Evolutionary conservation across 2,113 vertebrate species (phyloP), one percentile per base, ranked within the genome.

Genomic region (Peromyscus californicus): DNA sequence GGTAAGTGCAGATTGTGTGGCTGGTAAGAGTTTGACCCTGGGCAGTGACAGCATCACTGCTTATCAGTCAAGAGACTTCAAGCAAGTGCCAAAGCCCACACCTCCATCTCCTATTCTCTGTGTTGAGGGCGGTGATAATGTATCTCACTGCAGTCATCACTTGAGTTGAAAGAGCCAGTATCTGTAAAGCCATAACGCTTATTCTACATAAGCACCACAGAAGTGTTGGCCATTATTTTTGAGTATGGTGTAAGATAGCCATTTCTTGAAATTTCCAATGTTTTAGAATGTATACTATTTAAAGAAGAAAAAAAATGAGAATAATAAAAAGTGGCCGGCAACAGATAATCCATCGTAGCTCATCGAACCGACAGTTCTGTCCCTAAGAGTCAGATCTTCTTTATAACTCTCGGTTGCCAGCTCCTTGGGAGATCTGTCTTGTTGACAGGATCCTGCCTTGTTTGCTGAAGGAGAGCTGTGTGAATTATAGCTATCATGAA

Each of bases 351-450:
- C 74, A 21, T 65, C 36, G 57, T 0, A 75, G 39, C 48, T 95
- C 54, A 17, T n/a, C 21, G 80, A 65, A 61, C 33, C 76, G 45
- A 84, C 65, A 75, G 39, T 61, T 70, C 78, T 57, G 10, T 57
- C 33, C 57, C 24, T 92, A 79, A 91, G 61, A 94, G 72, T 91
- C 87, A 89, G 74, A 91, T 70, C 22, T 96, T 82, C 63, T 96
- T 85, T 92, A 48, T 5, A 93, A 39, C 33, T 92, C 84, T 90
- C 65, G 3, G 59, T 86, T 86, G 91, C 85, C 69, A 95, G 93
- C 83, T 87, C 54, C 90, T 97, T 93, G 67, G 82, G 96, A 89
- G 95, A 96, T 95, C 2, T 91, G 72, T 97, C 96, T 94, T 91
- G 80, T 59, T 96, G 74, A 97, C 91, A 97, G 76, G 91, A 75